A percentile compares a stretch with the other conserved stretches of the same genome.
Conservation (phyloP, 2,888 invertebrate species). For the Polyploca ridens region DNA sequence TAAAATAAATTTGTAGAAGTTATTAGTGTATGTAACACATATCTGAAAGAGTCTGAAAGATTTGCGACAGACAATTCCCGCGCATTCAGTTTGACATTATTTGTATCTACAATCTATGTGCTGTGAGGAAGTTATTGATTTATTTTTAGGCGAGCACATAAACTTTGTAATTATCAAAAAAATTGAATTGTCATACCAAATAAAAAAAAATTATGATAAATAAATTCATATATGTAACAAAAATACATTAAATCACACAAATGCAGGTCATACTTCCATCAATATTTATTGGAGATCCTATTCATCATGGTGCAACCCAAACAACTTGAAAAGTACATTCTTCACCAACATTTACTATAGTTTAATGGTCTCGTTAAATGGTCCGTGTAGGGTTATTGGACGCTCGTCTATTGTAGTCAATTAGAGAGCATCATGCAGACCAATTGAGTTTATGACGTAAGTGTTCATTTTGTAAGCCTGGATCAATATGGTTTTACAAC, state of each 20-base stretch:
- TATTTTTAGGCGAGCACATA: too few species aligned
- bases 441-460: conserved; percentile 70
- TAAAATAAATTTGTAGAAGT: too few species aligned
- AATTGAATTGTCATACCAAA: too few species aligned
- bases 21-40: too few species aligned
- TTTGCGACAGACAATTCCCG: too few species aligned
- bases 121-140: too few species aligned
- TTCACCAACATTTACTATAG: conserved; percentile 4
- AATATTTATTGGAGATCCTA: conserved; percentile 39
- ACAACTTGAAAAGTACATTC: conserved; percentile 25
- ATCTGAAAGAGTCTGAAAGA: too few species aligned
- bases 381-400: conserved; percentile 39
- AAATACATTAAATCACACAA: not conserved
- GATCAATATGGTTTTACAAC: not conserved
- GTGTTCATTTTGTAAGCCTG: conserved; percentile 28
- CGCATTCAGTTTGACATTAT: too few species aligned
- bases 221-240: too few species aligned
- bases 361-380: conserved; percentile 31
- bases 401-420: conserved; percentile 65
- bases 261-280: conserved; percentile 33
- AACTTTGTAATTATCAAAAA: too few species aligned
- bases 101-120: too few species aligned
- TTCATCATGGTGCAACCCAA: conserved; percentile 35
- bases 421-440: conserved; percentile 66
- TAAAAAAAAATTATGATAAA: too few species aligned